A percentile compares a stretch with the other conserved stretches of the same genome.
Evolutionary conservation across 37 sponge, comb jelly and placozoan species (phyloP).

Genomic region (Beroe forskalii): DNA sequence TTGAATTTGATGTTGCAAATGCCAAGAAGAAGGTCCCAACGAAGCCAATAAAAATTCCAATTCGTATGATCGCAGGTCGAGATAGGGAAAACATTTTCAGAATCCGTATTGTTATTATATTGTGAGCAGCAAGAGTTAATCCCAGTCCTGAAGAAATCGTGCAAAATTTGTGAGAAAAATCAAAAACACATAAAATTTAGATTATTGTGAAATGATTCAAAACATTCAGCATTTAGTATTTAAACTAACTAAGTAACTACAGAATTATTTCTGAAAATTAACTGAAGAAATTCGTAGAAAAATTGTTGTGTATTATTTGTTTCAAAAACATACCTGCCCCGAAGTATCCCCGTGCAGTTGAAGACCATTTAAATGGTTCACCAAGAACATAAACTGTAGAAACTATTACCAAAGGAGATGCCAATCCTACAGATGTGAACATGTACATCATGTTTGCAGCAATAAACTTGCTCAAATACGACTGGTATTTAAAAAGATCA

Average conservation of each 20-base stretch:
- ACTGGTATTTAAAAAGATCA: conserved; percentile 51
- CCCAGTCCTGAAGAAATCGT: conserved; percentile 31
- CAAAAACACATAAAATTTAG: too few relatives aligned
- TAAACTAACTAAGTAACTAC: too few relatives aligned
- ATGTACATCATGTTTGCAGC: conserved; percentile 46
- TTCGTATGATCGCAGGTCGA: conserved; percentile 3
- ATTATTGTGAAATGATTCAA: too few relatives aligned
- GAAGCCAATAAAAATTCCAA: conserved; percentile 38
- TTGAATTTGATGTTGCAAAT: conserved; percentile 1
- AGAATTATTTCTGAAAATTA: too few relatives aligned
- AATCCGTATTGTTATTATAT: neutral
- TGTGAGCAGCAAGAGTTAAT: neutral
- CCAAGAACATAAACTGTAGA: conserved; percentile 9
- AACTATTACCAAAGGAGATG: neutral
- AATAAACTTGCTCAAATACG: conserved; percentile 5
- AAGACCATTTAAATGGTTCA: conserved; percentile 39
- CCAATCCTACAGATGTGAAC: conserved; percentile 1
- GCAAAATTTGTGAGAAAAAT: too few relatives aligned
- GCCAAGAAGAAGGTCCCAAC: conserved; percentile 59
- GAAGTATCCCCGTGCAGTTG: neutral
- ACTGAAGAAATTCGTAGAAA: too few relatives aligned
- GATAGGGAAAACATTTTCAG: conserved; percentile 35
- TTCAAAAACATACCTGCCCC: neutral
- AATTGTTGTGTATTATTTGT: too few relatives aligned
- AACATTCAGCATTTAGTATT: too few relatives aligned